phyloP scores from a whole-genome alignment of 2,888 invertebrate species.

The Uropetala carovei region DNA sequence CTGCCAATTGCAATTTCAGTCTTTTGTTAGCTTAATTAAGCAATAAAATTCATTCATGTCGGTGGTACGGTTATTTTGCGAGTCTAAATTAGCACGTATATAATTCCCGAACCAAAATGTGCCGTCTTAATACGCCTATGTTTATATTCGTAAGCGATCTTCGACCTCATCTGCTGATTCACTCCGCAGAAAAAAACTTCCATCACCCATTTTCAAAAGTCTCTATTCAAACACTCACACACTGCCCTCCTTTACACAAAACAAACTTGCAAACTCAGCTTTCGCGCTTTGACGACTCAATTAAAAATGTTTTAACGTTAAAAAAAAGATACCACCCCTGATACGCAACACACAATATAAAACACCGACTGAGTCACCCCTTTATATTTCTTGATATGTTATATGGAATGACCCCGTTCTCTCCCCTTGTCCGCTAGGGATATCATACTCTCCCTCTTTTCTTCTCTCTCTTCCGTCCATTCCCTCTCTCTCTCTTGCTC shows the following conservation, averaged over 20 bases:
- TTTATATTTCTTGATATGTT: too few relatives aligned
- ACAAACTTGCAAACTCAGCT: background rate
- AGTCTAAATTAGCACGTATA: too few relatives aligned
- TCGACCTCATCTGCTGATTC: background rate
- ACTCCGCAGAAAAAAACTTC: background rate
- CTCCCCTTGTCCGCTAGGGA: background rate
- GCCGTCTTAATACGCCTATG: background rate
- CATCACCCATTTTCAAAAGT: background rate
- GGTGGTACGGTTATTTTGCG: background rate
- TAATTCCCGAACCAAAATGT: background rate
- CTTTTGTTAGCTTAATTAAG: background rate
- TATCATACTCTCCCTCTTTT: background rate
- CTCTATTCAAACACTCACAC: constrained; percentile 3
- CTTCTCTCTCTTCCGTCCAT: too few relatives aligned
- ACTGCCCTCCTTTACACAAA: background rate
- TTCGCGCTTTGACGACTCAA: background rate
- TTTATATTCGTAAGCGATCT: background rate
- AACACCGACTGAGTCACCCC: background rate
- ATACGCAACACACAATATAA: background rate
- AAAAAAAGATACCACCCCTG: too few relatives aligned
- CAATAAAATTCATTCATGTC: background rate
- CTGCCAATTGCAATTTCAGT: background rate
- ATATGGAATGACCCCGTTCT: background rate
- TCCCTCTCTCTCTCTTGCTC: too few relatives aligned
- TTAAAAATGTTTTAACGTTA: background rate